Conservation (phyloP, 2,888 invertebrate genomes). For the Malthinus seriepunctatus region DNA sequence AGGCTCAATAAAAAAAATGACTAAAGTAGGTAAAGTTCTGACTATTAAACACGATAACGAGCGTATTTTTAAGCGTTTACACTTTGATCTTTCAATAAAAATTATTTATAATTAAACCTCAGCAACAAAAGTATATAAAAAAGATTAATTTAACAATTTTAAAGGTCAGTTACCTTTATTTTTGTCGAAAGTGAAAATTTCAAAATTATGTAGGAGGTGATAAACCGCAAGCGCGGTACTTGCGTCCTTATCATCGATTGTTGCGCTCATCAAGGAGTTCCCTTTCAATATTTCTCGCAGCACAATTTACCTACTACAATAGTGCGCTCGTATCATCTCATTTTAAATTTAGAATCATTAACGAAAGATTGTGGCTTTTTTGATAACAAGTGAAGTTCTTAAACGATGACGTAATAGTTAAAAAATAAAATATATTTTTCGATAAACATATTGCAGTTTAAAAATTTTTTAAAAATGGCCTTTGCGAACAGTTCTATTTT, state of each 20-base stretch:
- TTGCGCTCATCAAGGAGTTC: slow-evolving; percentile 24
- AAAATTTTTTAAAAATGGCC: slow-evolving; percentile 45
- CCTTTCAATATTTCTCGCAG: slow-evolving; percentile 1
- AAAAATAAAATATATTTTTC: background rate
- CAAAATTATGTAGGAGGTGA: background rate
- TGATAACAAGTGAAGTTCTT: background rate
- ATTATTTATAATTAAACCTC: too few species aligned
- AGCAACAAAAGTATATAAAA: too few species aligned
- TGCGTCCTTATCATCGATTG: slow-evolving; percentile 19
- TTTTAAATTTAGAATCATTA: background rate
- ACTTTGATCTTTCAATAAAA: too few species aligned
- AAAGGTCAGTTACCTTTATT: background rate
- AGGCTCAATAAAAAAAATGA: too few species aligned
- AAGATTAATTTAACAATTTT: background rate
- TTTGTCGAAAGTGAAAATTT: background rate
- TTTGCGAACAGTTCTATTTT: slow-evolving; percentile 49
- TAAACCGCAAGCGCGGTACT: slow-evolving; percentile 21
- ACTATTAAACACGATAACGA: too few species aligned
- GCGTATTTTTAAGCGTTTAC: too few species aligned
- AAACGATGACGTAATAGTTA: background rate
- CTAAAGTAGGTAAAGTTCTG: too few species aligned
- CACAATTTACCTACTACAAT: background rate
- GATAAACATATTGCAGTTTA: too few species aligned
- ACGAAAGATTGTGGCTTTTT: background rate
- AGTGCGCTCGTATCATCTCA: background rate